phyloP scores from a whole-genome alignment of 1,140 invertebrate species.

The Branchinecta lynchi region DNA sequence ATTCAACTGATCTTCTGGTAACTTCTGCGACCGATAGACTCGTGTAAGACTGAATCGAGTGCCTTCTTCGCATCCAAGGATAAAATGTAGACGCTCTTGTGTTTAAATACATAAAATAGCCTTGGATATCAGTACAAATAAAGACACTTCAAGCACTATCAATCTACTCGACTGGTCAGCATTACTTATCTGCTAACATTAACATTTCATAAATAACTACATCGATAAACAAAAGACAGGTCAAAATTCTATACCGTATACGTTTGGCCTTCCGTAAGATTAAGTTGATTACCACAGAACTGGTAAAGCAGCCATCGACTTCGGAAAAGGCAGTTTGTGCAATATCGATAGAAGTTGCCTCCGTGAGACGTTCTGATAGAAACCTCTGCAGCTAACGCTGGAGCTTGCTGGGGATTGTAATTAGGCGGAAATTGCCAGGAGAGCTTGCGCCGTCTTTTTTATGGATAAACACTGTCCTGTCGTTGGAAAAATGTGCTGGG shows the following conservation, averaged over 20 bases:
- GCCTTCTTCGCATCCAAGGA: too few species aligned
- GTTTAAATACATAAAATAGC: too few species aligned
- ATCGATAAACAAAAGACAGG: too few species aligned
- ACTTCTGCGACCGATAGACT: not conserved
- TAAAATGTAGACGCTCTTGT: too few species aligned
- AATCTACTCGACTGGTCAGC: too few species aligned
- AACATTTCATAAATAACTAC: too few species aligned
- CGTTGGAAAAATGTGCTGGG: not conserved
- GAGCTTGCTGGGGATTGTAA: not conserved
- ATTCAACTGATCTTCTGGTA: not conserved
- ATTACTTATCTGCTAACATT: too few species aligned
- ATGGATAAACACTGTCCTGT: not conserved
- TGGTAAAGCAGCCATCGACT: not conserved
- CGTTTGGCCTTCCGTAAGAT: not conserved
- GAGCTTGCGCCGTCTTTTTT: not conserved
- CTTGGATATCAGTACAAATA: too few species aligned
- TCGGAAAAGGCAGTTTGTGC: constrained; percentile 5
- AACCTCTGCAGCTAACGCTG: not conserved
- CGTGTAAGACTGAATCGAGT: too few species aligned
- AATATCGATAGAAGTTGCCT: not conserved
- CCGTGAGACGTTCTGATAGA: not conserved
- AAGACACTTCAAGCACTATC: too few species aligned
- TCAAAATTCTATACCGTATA: too few species aligned
- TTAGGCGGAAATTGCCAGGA: not conserved
- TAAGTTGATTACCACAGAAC: not conserved